Base-by-base conservation (phyloP, 2,888 invertebrate genomes). In the Conchocele bisecta region DNA sequence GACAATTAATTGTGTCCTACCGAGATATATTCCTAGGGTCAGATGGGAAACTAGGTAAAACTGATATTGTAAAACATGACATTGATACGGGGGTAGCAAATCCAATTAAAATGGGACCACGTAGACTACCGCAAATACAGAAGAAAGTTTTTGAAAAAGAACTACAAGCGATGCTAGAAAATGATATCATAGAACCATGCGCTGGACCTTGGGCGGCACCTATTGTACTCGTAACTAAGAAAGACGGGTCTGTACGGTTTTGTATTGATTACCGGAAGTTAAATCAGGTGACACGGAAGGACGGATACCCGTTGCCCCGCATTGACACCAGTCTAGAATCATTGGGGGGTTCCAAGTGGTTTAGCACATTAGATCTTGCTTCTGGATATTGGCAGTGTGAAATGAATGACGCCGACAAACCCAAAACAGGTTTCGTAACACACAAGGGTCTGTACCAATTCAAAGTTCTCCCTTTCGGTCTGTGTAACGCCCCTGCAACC, bases 311-410 rank as follows among this genome's bases (percentile, higher is more conserved):
- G 0, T 31, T 75, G 7, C 63, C 67, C 3, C 26, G 59, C 9
- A 63, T 63, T 33, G 63, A 72, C 33, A 44, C 46, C 17, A 20
- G 28, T 33, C 37, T 82, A 17, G 75, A 71, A 24, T n/a, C 54
- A 2, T 57, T 81, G 26, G 13, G 58, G 15, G 84, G 79, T 1
- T 59, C 71, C 2, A 13, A 53, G 13, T 79, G 58, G 63, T 83
- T 81, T 41, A 59, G 53, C 17, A 60, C 59, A 2, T 57, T 83
- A 9, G 83, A 84, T 56, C 44, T 81, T 15, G 57, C 44, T 11
- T 29, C 31, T 33, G 82, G 83, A 5, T 84, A 81, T 57, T 82
- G 76, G 75, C 83, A 84, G 42, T 66, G 75, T 2, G 58, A 31
- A 3, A 22, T 78, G 22, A 33, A 28, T 5, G 48, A 53, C 20